Percentiles rank a stretch among this genome's conserved stretches.
These are phyloP conservation scores for Limonius californicus DNA, from an alignment of 1,140 invertebrate species.

Conservation along the genomic window DNA sequence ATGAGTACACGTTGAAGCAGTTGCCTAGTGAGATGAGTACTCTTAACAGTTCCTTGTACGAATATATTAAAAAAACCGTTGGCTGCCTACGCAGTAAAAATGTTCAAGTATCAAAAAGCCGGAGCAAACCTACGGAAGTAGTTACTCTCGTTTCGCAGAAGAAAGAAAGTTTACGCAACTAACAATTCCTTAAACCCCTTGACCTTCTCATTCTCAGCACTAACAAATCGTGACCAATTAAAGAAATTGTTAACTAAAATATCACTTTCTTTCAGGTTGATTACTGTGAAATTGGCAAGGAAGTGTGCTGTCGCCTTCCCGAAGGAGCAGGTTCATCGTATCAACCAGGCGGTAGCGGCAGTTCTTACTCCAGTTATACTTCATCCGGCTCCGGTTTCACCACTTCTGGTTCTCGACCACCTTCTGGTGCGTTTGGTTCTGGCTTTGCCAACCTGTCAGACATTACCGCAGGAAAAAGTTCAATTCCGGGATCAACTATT, in stretches of 20 bases:
- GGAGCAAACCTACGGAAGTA: no score
- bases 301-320: conserved; percentile 49
- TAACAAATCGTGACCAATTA: no score
- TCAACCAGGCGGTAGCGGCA: neutral
- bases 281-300: conserved; percentile 47
- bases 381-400: conserved; percentile 34
- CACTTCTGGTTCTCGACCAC: no score
- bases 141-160: no score
- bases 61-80: no score
- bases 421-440: conserved; percentile 15
- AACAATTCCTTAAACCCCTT: neutral
- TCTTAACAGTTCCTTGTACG: no score
- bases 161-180: no score
- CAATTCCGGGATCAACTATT: conserved; percentile 25
- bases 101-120: no score
- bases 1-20: no score
- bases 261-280: conserved; percentile 2
- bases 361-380: neutral
- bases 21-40: no score
- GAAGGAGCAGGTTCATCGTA: neutral
- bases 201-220: no score
- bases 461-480: conserved; percentile 31
- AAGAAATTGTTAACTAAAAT: neutral
- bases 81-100: no score
- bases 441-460: conserved; percentile 24